Evolutionary conservation across 92 coral and sea anemone genomes (phyloP), one percentile per base, ranked within the genome.

Genomic region (Galaxea fascicularis): DNA sequence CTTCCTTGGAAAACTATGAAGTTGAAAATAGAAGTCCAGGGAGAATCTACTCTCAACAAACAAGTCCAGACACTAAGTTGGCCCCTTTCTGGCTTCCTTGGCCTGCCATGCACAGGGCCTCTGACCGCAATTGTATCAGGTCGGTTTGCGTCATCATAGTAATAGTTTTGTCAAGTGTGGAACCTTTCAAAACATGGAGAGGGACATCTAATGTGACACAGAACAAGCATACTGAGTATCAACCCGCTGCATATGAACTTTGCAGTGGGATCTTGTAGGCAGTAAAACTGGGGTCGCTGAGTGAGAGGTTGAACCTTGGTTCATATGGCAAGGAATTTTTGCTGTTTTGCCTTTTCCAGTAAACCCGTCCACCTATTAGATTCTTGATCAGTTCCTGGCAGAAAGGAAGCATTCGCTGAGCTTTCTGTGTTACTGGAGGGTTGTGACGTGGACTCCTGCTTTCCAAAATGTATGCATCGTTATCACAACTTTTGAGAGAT

Each of bases 221-320:
- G 41, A 49, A 22, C 78, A 73, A 24, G 78, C 64, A 51, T 73
- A 73, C 15, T 49, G 63, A 6, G 78, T 27, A 52, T 73, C 78
- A 21, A 25, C 78, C 4, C 45, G 35, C 44, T 73, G 64, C 78
- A 53, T 73, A n/a, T 73, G 78, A 26, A 52, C 63, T 49, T 73
- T 51, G 78, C 78, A 73, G 78, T 73, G 65, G 64, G 78, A 73
- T 73, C 78, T 73, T 17, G 45, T 73, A 15, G 78, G 63, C 20
- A 73, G 41, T 73, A 45, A 49, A 0, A 73, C 63, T 0, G 78
- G 78, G 25, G 64, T 73, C 63, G 64, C 64, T 44, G 41, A 49
- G 78, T 51, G 63, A 51, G 64, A 49, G 39, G 63, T 73, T 73
- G 62, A 73, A 73, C 20, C 78, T 73, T 30, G 41, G 63, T 73